Conservation (phyloP, 2,113 vertebrate species). For the Phyllopteryx taeniolatus region DNA sequence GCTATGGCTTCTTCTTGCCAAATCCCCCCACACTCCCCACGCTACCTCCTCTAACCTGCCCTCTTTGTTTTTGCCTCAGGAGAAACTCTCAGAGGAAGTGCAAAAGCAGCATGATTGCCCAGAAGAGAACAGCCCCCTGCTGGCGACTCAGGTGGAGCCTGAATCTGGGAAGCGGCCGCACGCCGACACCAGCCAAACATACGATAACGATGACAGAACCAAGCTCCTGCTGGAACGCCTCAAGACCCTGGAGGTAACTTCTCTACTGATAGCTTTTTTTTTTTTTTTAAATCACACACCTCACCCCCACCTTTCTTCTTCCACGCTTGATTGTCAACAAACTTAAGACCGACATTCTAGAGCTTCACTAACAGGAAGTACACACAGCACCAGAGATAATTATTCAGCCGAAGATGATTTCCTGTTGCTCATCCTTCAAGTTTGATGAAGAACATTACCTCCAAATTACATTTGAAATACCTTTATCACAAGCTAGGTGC, state of each 20-base stretch:
- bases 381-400: background rate
- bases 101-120: slow-evolving; percentile 67
- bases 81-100: slow-evolving; percentile 81
- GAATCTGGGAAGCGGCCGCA: slow-evolving; percentile 45
- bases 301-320: slow-evolving; percentile 4
- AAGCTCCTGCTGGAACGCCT: slow-evolving; percentile 80
- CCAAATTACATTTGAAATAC: slow-evolving; percentile 42
- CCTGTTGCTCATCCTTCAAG: slow-evolving; percentile 23
- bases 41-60: slow-evolving; percentile 4
- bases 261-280: background rate
- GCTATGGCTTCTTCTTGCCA: slow-evolving; percentile 21
- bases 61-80: slow-evolving; percentile 64
- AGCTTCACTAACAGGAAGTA: background rate
- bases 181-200: slow-evolving; percentile 61
- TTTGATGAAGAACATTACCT: slow-evolving; percentile 27
- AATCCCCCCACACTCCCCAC: background rate
- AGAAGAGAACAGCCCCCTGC: slow-evolving; percentile 52
- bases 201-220: slow-evolving; percentile 77
- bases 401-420: background rate
- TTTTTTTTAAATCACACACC: background rate
- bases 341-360: background rate
- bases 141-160: slow-evolving; percentile 37
- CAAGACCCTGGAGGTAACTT: slow-evolving; percentile 82
- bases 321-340: background rate
- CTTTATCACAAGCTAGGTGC: slow-evolving; percentile 52